phyloP scores from a whole-genome alignment of 2,113 vertebrate species.

The Sinocyclocheilus grahami region DNA sequence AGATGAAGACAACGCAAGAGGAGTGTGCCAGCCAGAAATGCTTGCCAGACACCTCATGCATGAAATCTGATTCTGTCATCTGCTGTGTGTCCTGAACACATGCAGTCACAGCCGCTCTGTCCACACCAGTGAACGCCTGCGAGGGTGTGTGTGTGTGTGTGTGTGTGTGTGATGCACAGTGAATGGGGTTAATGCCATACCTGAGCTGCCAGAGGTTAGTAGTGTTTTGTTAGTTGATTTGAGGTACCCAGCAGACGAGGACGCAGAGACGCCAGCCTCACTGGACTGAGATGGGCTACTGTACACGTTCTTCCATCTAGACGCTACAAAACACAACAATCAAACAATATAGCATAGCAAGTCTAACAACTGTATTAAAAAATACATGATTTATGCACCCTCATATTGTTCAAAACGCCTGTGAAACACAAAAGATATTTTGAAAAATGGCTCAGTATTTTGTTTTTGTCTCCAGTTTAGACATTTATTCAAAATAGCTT shows the following conservation, averaged over 20 bases:
- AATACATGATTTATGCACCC: neutral
- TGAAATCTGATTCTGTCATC: slow-evolving; percentile 7
- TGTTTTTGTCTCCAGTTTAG: too few species aligned
- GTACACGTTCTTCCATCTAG: slow-evolving; percentile 92
- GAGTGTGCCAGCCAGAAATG: neutral
- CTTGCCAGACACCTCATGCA: slow-evolving; percentile 21
- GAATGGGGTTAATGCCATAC: slow-evolving; percentile 82
- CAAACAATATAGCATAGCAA: too few species aligned
- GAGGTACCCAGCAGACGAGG: slow-evolving; percentile 90
- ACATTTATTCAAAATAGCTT: too few species aligned
- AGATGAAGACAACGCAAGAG: neutral
- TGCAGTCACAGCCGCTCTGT: neutral
- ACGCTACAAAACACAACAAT: slow-evolving; percentile 69
- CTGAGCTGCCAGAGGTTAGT: slow-evolving; percentile 97
- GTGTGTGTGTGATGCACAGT: slow-evolving; percentile 13
- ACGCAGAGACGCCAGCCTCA: slow-evolving; percentile 80
- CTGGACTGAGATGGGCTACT: slow-evolving; percentile 82
- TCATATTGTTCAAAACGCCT: neutral
- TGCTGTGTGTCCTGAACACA: neutral
- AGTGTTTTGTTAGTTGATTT: slow-evolving; percentile 97
- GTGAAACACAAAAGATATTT: too few species aligned
- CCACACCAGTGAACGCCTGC: neutral
- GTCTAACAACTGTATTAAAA: neutral
- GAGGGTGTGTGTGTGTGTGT: neutral
- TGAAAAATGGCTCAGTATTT: too few species aligned